These are phyloP conservation scores for Liposcelis brunnea DNA, from an alignment of 2,888 invertebrate genomes.

Conservation along the genomic window DNA sequence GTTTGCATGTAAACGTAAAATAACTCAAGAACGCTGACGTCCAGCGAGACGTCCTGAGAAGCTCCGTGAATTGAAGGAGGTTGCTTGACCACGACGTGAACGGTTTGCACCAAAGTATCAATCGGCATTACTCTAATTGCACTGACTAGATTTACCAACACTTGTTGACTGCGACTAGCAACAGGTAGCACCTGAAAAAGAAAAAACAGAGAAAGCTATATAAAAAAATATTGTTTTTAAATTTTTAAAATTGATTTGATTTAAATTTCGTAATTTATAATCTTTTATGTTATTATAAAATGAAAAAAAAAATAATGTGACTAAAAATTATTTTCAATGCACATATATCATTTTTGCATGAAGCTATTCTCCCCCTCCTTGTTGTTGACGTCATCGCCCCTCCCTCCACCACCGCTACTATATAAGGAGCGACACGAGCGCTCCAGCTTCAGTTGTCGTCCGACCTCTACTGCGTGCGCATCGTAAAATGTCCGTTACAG, in stretches of 20 bases:
- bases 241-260: slow-evolving; percentile 19
- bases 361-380: too few species aligned
- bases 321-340: background rate
- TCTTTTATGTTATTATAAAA: too few species aligned
- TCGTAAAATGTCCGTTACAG: too few species aligned
- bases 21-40: slow-evolving; percentile 66
- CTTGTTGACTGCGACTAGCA: slow-evolving; percentile 49
- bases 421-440: too few species aligned
- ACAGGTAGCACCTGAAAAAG: slow-evolving; percentile 36
- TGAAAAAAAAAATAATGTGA: slow-evolving; percentile 4
- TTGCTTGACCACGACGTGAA: slow-evolving; percentile 63
- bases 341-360: too few species aligned
- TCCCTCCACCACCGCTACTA: too few species aligned
- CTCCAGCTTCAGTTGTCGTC: too few species aligned
- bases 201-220: too few species aligned
- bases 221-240: slow-evolving; percentile 7
- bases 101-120: slow-evolving; percentile 65
- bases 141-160: slow-evolving; percentile 59
- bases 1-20: slow-evolving; percentile 39
- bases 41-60: slow-evolving; percentile 38
- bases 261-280: slow-evolving; percentile 3
- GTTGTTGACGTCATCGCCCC: too few species aligned
- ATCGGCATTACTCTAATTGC: slow-evolving; percentile 70
- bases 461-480: too few species aligned
- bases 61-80: slow-evolving; percentile 45